Conservation (phyloP, 1,140 invertebrate genomes). For the Drosophila parabipectinata region DNA sequence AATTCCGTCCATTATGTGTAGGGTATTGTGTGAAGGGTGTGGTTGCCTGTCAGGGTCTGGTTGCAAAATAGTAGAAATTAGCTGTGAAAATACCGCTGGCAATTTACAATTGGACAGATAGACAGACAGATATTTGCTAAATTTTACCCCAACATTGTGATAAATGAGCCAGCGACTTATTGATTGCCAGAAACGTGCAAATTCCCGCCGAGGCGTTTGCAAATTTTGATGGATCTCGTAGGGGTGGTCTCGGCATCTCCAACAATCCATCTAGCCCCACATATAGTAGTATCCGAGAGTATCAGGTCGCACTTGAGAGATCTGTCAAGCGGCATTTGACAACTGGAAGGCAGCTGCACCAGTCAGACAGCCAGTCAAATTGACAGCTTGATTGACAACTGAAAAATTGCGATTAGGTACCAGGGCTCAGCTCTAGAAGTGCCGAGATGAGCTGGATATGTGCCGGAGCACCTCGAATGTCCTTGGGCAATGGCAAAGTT, state of each 20-base stretch:
- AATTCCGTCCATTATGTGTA: slow-evolving; percentile 32
- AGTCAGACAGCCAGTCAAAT: slow-evolving; percentile 54
- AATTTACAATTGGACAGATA: slow-evolving; percentile 30
- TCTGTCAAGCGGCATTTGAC: slow-evolving; percentile 69
- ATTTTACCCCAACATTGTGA: slow-evolving; percentile 28
- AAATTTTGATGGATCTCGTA: slow-evolving; percentile 68
- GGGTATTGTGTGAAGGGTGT: slow-evolving; percentile 12
- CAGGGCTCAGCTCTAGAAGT: slow-evolving; percentile 11
- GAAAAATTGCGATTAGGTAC: slow-evolving; percentile 68
- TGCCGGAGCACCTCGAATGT: slow-evolving; percentile 23
- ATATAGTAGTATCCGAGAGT: not conserved
- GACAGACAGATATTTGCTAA: slow-evolving; percentile 22
- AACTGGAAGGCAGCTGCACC: slow-evolving; percentile 66
- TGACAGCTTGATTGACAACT: slow-evolving; percentile 80
- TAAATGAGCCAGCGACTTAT: slow-evolving; percentile 57
- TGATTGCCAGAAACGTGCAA: slow-evolving; percentile 46
- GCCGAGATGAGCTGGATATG: slow-evolving; percentile 8
- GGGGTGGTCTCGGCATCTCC: slow-evolving; percentile 17
- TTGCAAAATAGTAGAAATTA: slow-evolving; percentile 46
- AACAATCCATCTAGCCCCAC: not conserved
- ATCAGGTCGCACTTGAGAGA: slow-evolving; percentile 51
- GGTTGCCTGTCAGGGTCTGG: slow-evolving; percentile 13
- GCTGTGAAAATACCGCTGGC: slow-evolving; percentile 38
- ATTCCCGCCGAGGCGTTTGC: slow-evolving; percentile 15
- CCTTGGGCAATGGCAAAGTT: slow-evolving; percentile 49